A percentile compares a stretch with the other conserved stretches of the same genome.
phyloP scores from a whole-genome alignment of 1,140 invertebrate genomes.

The Branchinecta lindahli region DNA sequence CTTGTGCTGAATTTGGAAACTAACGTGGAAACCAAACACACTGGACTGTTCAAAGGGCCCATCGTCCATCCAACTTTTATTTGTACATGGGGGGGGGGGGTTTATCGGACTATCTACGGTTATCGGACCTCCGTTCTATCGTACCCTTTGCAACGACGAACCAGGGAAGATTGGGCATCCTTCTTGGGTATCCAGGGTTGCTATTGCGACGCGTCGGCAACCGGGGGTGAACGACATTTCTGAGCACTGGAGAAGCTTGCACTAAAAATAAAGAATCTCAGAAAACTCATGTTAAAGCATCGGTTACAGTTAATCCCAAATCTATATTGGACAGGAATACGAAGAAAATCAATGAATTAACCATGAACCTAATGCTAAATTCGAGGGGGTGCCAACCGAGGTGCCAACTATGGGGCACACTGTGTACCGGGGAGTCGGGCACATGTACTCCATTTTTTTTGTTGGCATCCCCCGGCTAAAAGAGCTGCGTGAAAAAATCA shows the following conservation, averaged over 20 bases:
- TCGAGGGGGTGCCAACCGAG: background rate
- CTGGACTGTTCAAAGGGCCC: too few species aligned
- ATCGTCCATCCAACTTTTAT: too few species aligned
- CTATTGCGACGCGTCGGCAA: slow-evolving; percentile 13
- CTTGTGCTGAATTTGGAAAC: too few species aligned
- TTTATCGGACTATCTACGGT: too few species aligned
- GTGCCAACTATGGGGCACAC: background rate
- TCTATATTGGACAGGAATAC: too few species aligned
- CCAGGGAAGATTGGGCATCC: slow-evolving; percentile 20
- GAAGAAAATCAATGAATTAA: background rate
- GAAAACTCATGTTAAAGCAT: too few species aligned
- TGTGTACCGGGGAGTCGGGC: background rate
- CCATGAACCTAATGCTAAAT: background rate
- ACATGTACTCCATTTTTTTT: too few species aligned
- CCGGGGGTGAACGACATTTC: slow-evolving; percentile 19
- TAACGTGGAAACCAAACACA: too few species aligned
- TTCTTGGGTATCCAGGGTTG: slow-evolving; percentile 17
- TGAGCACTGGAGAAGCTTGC: slow-evolving; percentile 18
- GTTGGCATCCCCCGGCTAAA: too few species aligned
- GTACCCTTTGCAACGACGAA: slow-evolving; percentile 17
- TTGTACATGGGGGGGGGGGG: too few species aligned
- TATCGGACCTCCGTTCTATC: background rate
- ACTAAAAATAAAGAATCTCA: slow-evolving; percentile 9
- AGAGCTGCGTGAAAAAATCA: too few species aligned
- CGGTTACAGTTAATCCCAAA: background rate